Evolutionary conservation across 2,888 invertebrate genomes (phyloP), one percentile per base, ranked within the genome.

Genomic region (Hoplodrina blanda): DNA sequence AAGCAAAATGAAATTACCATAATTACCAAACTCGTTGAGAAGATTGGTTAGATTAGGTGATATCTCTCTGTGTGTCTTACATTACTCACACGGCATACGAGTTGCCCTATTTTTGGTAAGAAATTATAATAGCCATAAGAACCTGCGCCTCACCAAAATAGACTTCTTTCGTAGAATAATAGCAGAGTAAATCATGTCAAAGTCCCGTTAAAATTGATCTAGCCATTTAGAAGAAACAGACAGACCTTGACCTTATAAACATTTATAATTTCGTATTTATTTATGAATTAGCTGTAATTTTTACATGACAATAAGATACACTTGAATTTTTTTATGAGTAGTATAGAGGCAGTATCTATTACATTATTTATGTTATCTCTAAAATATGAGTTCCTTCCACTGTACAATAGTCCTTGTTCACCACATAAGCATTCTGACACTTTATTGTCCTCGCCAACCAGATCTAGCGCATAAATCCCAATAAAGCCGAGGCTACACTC

Each of bases 401-500:
- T 46, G 33, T 13, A 17, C 52, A 62, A 25, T 59, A 44, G 50
- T 61, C 19, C 37, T 15, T 25, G 63, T 64, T 54, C 59, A 67
- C 49, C 17, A 37, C 25, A 63, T 50, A 69, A 60, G 55, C 70
- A 65, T 13, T 46, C 50, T 41, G 53, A 74, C 53, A 59, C 54
- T 68, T 62, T 66, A 78, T 56, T 56, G 55, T 60, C 41, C 30
- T 44, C 52, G 37, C 33, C 30, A 25, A 41, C 63, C 19, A 52
- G 20, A 79, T 61, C 41, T 50, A 64, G 30, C 10, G 37, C n/a
- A 54, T 69, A 73, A 69, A 71, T 60, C 46, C 20, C 53, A 70
- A 69, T 67, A 78, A 73, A 70, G 30, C 20, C 19, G 56, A 54
- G 30, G 17, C 41, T 59, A 54, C 49, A 33, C 69, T 66, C 37